phyloP scores from a whole-genome alignment of 2,113 vertebrate genomes.

The Halcyon senegalensis region DNA sequence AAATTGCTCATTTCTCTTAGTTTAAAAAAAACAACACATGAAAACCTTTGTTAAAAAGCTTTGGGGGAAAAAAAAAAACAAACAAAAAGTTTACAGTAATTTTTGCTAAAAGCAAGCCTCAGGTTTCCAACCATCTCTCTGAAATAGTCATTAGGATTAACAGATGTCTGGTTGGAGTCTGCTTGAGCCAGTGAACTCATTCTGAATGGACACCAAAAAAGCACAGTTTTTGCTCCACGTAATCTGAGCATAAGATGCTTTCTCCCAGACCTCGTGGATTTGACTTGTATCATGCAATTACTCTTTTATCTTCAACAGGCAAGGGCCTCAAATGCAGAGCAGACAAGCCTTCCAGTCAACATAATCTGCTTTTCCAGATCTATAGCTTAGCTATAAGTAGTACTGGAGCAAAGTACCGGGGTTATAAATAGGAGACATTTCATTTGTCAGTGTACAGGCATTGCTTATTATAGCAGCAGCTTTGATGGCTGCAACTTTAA shows the following conservation, averaged over 20 bases:
- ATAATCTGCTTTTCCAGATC: slow-evolving; percentile 4
- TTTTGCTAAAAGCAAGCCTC: slow-evolving; percentile 4
- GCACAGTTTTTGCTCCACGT: background rate
- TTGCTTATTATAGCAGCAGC: background rate
- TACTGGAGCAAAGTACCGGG: background rate
- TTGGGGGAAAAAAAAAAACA: background rate
- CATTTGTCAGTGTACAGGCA: background rate
- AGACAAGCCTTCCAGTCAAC: background rate
- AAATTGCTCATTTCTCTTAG: background rate
- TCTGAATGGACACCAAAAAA: background rate
- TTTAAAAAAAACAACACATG: background rate
- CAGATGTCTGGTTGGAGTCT: slow-evolving; percentile 7
- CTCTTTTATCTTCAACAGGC: background rate
- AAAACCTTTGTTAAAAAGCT: background rate
- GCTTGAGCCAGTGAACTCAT: background rate
- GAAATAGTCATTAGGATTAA: slow-evolving; percentile 3
- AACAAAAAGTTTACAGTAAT: background rate
- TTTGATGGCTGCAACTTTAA: background rate
- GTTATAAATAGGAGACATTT: slow-evolving; percentile 10
- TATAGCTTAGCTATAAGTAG: background rate
- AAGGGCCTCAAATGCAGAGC: background rate
- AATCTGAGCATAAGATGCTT: background rate
- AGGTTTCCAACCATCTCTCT: background rate
- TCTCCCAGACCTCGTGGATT: background rate
- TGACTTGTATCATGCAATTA: background rate